A percentile compares a stretch with the other conserved stretches of the same genome.
Evolutionary conservation across 2,888 invertebrate genomes (phyloP).

Genomic region (Cepaea hortensis): DNA sequence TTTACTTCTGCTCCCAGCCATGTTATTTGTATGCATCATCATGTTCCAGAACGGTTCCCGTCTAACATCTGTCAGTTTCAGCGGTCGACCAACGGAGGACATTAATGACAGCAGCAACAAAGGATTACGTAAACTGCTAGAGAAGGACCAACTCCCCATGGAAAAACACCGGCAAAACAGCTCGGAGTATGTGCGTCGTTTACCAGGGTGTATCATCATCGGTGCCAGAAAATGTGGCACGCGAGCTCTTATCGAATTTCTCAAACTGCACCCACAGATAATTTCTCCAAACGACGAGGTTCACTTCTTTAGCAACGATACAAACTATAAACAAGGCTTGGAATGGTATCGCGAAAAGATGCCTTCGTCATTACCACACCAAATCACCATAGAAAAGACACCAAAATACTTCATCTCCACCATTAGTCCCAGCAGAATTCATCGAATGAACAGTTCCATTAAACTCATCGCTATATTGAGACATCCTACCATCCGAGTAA

Average conservation of each 20-base stretch:
- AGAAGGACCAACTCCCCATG: slow-evolving; percentile 47
- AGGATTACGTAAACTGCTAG: slow-evolving; percentile 56
- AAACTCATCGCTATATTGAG: slow-evolving; percentile 93
- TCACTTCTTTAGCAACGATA: slow-evolving; percentile 93
- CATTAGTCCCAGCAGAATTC: slow-evolving; percentile 94
- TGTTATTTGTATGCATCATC: slow-evolving; percentile 55
- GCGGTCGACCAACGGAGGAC: slow-evolving; percentile 50
- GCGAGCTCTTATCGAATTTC: slow-evolving; percentile 76
- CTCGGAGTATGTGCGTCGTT: slow-evolving; percentile 62
- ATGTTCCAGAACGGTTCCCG: slow-evolving; percentile 57
- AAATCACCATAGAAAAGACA: slow-evolving; percentile 97
- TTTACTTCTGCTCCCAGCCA: slow-evolving; percentile 46
- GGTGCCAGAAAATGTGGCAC: slow-evolving; percentile 78
- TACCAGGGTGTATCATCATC: slow-evolving; percentile 77
- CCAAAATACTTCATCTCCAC: slow-evolving; percentile 98
- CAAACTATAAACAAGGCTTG: slow-evolving; percentile 90
- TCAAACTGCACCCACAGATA: slow-evolving; percentile 81
- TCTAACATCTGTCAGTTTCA: slow-evolving; percentile 55
- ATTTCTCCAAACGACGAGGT: slow-evolving; percentile 96
- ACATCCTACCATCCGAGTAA: slow-evolving; percentile 95
- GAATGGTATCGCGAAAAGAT: slow-evolving; percentile 93
- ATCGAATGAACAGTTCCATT: slow-evolving; percentile 94
- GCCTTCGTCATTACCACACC: slow-evolving; percentile 93
- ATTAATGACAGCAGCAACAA: slow-evolving; percentile 46
- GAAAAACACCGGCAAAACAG: slow-evolving; percentile 54